A percentile compares a stretch with the other conserved stretches of the same genome.
Evolutionary conservation across 2,888 invertebrate genomes (phyloP).

Genomic region (Parthenolecanium corni): DNA sequence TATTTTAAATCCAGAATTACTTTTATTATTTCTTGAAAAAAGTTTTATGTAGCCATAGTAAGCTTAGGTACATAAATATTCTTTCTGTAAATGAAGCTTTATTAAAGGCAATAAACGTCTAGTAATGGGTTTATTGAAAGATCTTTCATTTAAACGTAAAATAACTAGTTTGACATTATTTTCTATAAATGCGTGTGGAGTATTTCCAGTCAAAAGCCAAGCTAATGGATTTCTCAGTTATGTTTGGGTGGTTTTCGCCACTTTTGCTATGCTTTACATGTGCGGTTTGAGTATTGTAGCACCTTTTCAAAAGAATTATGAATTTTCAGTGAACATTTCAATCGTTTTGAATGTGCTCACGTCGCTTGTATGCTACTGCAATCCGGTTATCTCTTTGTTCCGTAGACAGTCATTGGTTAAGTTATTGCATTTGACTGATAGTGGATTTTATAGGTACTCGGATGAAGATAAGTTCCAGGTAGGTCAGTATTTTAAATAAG

Average conservation of each 20-base stretch:
- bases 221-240: slow-evolving; percentile 6
- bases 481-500: no score
- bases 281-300: background rate
- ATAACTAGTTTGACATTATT: slow-evolving; percentile 9
- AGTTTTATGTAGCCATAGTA: no score
- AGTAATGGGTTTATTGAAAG: background rate
- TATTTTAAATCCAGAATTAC: no score
- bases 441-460: slow-evolving; percentile 2
- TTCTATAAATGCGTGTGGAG: slow-evolving; percentile 4
- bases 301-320: slow-evolving; percentile 3
- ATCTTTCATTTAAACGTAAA: slow-evolving; percentile 5
- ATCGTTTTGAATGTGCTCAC: slow-evolving; percentile 11
- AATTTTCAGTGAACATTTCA: slow-evolving; percentile 1
- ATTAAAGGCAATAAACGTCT: no score
- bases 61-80: no score
- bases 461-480: slow-evolving; percentile 9
- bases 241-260: slow-evolving; percentile 1
- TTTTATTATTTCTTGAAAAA: no score
- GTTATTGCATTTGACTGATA: background rate
- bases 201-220: slow-evolving; percentile 12
- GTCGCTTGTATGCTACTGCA: slow-evolving; percentile 2
- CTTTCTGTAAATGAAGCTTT: no score
- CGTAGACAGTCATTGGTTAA: background rate
- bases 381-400: slow-evolving; percentile 2
- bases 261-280: background rate